Percentiles rank a stretch among this genome's conserved stretches.
Evolutionary conservation across 2,888 invertebrate genomes (phyloP).

Genomic region (Argyra leucocephala): DNA sequence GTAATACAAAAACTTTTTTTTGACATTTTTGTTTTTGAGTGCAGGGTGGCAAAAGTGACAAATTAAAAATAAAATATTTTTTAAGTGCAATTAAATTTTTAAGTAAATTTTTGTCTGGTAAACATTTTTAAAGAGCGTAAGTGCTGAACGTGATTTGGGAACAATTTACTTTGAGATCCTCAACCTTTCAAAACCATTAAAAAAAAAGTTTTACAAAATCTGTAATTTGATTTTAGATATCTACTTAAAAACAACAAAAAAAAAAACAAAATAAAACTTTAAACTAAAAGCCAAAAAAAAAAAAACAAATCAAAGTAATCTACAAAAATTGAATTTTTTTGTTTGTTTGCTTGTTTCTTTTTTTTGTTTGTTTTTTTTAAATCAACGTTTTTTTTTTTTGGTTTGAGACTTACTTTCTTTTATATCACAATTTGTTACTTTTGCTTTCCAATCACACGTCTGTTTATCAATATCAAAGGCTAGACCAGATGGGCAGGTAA

Average conservation of each 20-base stretch:
- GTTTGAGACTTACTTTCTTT: slow-evolving; percentile 82
- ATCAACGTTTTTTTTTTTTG: slow-evolving; percentile 24
- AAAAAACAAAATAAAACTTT: neutral
- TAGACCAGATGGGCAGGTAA: slow-evolving; percentile 93
- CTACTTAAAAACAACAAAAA: slow-evolving; percentile 3
- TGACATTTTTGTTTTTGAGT: too few relatives aligned
- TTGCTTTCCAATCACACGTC: slow-evolving; percentile 97
- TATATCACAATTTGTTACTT: slow-evolving; percentile 93
- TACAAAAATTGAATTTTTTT: neutral
- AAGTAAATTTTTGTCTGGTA: too few relatives aligned
- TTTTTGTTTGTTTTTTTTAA: slow-evolving; percentile 22
- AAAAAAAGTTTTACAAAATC: neutral
- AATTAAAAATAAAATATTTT: too few relatives aligned
- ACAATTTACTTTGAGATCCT: slow-evolving; percentile 7
- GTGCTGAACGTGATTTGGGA: too few relatives aligned
- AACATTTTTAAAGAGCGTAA: too few relatives aligned
- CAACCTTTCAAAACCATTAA: neutral
- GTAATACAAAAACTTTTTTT: too few relatives aligned
- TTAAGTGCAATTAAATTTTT: too few relatives aligned
- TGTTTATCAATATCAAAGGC: slow-evolving; percentile 96
- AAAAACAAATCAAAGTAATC: neutral
- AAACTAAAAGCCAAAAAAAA: neutral
- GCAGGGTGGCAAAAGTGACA: too few relatives aligned
- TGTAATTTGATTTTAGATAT: neutral
- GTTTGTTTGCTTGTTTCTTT: slow-evolving; percentile 21